phyloP scores from a whole-genome alignment of 2,113 vertebrate species.

The Ranitomeya imitator region DNA sequence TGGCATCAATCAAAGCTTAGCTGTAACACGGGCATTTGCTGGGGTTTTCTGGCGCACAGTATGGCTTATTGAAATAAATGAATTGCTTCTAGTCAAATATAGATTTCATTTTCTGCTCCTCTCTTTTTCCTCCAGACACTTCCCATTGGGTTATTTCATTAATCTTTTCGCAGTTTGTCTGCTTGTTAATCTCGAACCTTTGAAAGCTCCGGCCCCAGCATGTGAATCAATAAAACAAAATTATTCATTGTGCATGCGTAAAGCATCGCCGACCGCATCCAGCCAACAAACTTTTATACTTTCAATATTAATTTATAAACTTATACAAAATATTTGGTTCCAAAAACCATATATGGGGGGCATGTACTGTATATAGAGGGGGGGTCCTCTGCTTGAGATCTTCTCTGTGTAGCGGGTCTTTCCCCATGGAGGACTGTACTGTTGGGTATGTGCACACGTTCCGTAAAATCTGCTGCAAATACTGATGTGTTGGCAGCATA shows the following conservation, averaged over 20 bases:
- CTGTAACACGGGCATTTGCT: slow-evolving; percentile 40
- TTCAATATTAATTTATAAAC: neutral
- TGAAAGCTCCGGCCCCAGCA: neutral
- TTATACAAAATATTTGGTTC: neutral
- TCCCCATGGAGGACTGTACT: too few species aligned
- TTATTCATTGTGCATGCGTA: neutral
- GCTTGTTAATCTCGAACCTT: slow-evolving; percentile 20
- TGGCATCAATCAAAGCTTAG: slow-evolving; percentile 51
- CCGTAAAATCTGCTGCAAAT: too few species aligned
- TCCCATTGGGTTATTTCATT: slow-evolving; percentile 56
- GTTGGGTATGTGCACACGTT: too few species aligned
- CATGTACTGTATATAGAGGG: too few species aligned
- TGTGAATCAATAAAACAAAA: neutral
- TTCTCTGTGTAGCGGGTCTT: too few species aligned
- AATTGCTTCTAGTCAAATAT: slow-evolving; percentile 56
- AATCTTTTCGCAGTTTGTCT: slow-evolving; percentile 42
- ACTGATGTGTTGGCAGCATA: too few species aligned
- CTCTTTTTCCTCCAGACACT: slow-evolving; percentile 49
- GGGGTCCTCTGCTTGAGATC: too few species aligned
- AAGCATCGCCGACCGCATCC: neutral
- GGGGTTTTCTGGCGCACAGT: neutral
- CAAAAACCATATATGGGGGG: neutral
- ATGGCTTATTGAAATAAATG: slow-evolving; percentile 58
- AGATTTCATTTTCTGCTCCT: slow-evolving; percentile 46
- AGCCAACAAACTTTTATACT: neutral